Conservation (phyloP, 2,888 invertebrate species). For the Parthenolecanium corni region DNA sequence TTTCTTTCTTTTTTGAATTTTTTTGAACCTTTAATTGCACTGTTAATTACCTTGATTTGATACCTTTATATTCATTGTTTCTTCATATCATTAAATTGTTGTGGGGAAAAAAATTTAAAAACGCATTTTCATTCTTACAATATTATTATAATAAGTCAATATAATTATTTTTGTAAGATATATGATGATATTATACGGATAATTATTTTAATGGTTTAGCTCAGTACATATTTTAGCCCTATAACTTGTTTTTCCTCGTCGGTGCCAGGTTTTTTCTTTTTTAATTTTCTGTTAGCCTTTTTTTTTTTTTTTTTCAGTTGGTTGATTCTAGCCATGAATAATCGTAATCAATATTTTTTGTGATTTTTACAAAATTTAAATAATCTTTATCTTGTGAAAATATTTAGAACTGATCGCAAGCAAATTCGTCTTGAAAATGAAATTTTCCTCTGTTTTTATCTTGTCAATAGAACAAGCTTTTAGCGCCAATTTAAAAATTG, state of each 20-base stretch:
- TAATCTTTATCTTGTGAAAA: not conserved
- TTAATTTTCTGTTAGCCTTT: not conserved
- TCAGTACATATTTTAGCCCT: too few species aligned
- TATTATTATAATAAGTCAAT: not conserved
- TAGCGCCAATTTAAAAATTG: not conserved
- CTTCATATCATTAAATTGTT: slow-evolving; percentile 26
- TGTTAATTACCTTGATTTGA: slow-evolving; percentile 24
- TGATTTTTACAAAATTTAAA: not conserved
- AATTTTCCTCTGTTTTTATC: not conserved
- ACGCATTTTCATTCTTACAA: slow-evolving; percentile 1
- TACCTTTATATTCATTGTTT: slow-evolving; percentile 27
- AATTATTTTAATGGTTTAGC: not conserved
- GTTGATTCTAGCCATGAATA: not conserved
- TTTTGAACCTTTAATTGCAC: slow-evolving; percentile 3
- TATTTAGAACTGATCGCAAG: not conserved
- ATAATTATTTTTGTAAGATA: too few species aligned
- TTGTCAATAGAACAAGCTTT: not conserved
- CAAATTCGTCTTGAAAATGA: too few species aligned
- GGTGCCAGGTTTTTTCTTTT: slow-evolving; percentile 12
- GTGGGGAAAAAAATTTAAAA: not conserved
- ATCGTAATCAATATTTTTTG: not conserved
- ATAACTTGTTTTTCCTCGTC: slow-evolving; percentile 6
- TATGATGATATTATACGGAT: not conserved
- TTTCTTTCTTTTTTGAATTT: not conserved
- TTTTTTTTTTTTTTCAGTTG: not conserved